Evolutionary conservation across 1,140 invertebrate genomes (phyloP).

Genomic region (Papilio aristodemus): DNA sequence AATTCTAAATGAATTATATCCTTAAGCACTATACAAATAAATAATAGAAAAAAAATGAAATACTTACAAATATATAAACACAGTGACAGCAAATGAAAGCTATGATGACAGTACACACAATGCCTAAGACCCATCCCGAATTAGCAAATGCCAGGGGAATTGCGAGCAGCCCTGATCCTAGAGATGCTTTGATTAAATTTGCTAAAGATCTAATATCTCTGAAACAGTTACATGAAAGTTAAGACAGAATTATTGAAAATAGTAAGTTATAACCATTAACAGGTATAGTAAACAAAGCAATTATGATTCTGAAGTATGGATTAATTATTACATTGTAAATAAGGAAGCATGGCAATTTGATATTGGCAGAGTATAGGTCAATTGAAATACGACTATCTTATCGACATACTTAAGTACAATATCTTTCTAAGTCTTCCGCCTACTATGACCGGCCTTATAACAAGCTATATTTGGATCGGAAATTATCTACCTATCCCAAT

Average conservation of each 20-base stretch:
- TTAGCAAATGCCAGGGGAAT: constrained; percentile 92
- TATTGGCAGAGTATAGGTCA: too few species aligned
- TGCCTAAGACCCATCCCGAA: constrained; percentile 87
- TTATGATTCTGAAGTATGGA: neutral
- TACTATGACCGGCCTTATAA: too few species aligned
- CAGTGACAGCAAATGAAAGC: constrained; percentile 89
- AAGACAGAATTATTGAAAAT: neutral
- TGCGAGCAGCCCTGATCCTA: constrained; percentile 93
- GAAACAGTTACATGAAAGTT: constrained; percentile 51
- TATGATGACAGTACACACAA: constrained; percentile 86
- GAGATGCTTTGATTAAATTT: constrained; percentile 90
- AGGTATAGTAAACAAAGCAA: neutral
- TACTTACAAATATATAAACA: constrained; percentile 88
- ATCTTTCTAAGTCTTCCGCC: too few species aligned
- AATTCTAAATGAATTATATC: too few species aligned
- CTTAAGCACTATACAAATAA: neutral
- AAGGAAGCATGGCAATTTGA: neutral
- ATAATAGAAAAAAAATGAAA: constrained; percentile 22
- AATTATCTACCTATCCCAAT: too few species aligned
- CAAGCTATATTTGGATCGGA: too few species aligned
- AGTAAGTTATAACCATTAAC: too few species aligned
- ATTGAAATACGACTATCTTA: too few species aligned
- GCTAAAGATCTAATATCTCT: constrained; percentile 87
- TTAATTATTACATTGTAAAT: neutral
- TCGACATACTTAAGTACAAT: too few species aligned